Evolutionary conservation across 2,797 vertebrate genomes (phyloP), one percentile per base, ranked within the genome.

Genomic region (Nothura maculosa): DNA sequence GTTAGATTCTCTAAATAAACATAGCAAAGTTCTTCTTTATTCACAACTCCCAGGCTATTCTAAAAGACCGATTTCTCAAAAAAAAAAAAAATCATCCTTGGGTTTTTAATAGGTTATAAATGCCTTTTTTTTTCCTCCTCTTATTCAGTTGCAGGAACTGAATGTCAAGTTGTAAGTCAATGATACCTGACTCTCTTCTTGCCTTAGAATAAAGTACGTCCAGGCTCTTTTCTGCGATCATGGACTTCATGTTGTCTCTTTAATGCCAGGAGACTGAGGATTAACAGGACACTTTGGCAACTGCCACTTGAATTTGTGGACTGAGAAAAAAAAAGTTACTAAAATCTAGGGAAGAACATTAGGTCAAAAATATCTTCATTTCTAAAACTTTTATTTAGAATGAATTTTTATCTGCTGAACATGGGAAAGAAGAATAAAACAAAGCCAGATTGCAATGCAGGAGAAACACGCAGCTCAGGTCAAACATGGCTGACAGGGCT

Each of bases 1-100:
- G 94, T 97, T 97, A 98, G 96, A 94, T 97, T 97, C 94, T 97
- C 95, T 97, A 97, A 98, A 98, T 98, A 98, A 97, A 97, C 95
- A 97, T 47, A 92, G 93, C 83, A 75, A 95, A 96, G 95, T 96
- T 97, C 95, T 96, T 94, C 95, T 96, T 95, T 90, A 96, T 97
- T 97, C 80, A 13, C 78, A 61, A 87, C 91, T 95, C 96, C 94
- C 84, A 83, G 93, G 86, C 96, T 97, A 93, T 96, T 97, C 92
- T 96, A 89, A 96, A 95, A 96, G 87, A 93, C 85, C 32, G 82
- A 91, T 97, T 94, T 92, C 83, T 95, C 66, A 76, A 87, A 74
- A 24, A 73, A 57, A n/a, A 36, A 68, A n/a, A 22, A 19, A 97
- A 93, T 74, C 86, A 93, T 96, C 92, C 73, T 81, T 90, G 83